Conservation (phyloP, 2,797 vertebrate species). For the Enteromius anoplus region DNA sequence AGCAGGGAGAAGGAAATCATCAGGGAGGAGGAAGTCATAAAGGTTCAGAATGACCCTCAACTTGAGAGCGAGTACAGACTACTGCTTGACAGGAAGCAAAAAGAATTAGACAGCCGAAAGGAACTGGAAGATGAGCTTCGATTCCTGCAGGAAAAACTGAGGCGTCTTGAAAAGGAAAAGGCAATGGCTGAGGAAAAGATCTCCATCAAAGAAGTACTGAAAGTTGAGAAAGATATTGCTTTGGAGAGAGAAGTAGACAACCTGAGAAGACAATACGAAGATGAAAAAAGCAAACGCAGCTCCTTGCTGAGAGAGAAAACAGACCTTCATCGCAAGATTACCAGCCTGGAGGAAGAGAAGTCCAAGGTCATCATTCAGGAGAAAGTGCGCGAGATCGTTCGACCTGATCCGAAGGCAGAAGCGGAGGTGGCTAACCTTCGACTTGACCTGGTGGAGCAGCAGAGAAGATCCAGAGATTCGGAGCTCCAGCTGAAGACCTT, state of each 20-base stretch:
- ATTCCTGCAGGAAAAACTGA: conserved; percentile 89
- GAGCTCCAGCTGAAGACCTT: conserved; percentile 86
- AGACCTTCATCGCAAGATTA: conserved; percentile 88
- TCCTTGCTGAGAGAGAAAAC: conserved; percentile 83
- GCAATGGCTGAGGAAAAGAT: conserved; percentile 93
- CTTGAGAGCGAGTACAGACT: conserved; percentile 85
- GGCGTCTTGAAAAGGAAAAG: conserved; percentile 90
- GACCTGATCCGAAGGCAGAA: conserved; percentile 95
- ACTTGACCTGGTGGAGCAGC: conserved; percentile 91
- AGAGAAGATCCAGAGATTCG: conserved; percentile 83
- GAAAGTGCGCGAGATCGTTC: conserved; percentile 93
- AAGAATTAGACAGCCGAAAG: conserved; percentile 77
- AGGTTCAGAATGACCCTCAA: conserved; percentile 92
- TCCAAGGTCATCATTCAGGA: conserved; percentile 91
- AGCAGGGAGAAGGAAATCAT: conserved; percentile 87
- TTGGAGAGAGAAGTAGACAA: conserved; percentile 89
- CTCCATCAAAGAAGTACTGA: conserved; percentile 94
- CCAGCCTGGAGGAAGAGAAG: conserved; percentile 89
- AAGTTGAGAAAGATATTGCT: conserved; percentile 90
- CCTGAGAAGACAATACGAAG: conserved; percentile 86
- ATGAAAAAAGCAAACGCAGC: conserved; percentile 85
- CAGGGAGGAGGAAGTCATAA: conserved; percentile 91
- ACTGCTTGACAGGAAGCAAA: conserved; percentile 84
- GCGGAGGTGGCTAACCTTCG: conserved; percentile 92
- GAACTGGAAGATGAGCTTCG: conserved; percentile 89